Evolutionary conservation across 2,797 vertebrate species (phyloP).

Genomic region (Helostoma temminkii): DNA sequence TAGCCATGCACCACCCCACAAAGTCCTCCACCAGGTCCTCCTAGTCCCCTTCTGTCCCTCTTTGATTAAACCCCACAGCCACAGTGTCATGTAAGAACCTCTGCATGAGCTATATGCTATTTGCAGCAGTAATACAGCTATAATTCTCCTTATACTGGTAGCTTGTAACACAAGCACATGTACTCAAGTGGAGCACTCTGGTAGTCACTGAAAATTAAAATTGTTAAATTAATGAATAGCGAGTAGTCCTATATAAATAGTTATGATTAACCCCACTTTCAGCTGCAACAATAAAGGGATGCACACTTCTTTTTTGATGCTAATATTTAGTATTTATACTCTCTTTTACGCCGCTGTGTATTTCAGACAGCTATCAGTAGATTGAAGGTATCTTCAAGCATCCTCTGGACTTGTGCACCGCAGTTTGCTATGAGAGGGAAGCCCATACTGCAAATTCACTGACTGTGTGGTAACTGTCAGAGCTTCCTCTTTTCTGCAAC

Average conservation of each 20-base stretch:
- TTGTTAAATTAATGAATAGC: not conserved
- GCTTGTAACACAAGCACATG: no score
- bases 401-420: not conserved
- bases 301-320: not conserved
- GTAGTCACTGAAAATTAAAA: not conserved
- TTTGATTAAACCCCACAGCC: no score
- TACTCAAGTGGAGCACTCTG: no score
- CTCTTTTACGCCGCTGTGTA: not conserved
- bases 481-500: slow-evolving; percentile 69
- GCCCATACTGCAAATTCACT: slow-evolving; percentile 74
- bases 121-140: no score
- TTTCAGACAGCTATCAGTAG: slow-evolving; percentile 3
- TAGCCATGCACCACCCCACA: no score
- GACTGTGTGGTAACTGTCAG: slow-evolving; percentile 63
- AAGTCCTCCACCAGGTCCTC: no score
- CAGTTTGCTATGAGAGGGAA: slow-evolving; percentile 55
- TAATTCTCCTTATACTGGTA: not conserved
- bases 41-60: no score
- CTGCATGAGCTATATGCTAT: no score
- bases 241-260: not conserved
- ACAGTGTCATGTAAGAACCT: no score
- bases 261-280: not conserved
- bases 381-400: slow-evolving; percentile 3
- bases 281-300: not conserved
- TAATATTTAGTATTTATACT: not conserved